Evolutionary conservation across 2,888 invertebrate genomes (phyloP), one percentile per base, ranked within the genome.

Genomic region (Lacanobia oleracea): DNA sequence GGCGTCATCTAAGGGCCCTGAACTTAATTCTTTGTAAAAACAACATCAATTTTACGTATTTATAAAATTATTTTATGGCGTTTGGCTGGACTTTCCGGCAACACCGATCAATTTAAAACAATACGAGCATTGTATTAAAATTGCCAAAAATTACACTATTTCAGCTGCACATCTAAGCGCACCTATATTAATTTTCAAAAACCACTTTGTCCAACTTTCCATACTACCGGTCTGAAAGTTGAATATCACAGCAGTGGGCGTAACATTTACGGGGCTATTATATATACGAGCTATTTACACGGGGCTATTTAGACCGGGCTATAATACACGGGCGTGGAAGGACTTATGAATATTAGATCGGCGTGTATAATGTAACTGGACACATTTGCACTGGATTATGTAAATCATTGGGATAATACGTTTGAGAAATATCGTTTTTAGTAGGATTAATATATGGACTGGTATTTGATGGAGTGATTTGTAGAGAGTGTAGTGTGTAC

Each of bases 371-470:
- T 85, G 79, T 82, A 81, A 81, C 82, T 77, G 75, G 81, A 77
- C 75, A 81, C 86, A 86, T 89, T 88, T 88, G 82, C 81, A 77
- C 70, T 60, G 77, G 83, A 84, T 88, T 87, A 88, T 87, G 88
- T 81, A 86, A 85, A 88, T 86, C 48, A 84, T 70, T 64, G 64
- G 76, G 57, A 67, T 79, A 23, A 56, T 63, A 59, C 43, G 50
- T 21, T 77, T 79, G 72, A 72, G 79, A 78, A 83, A 86, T 81
- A 79, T 53, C 65, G 45, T 43, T 71, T 70, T 45, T 21, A 64
- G 56, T 59, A 45, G 21, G 21, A 50, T 48, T 50, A 33, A 51
- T 43, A 62, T 56, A 16, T 61, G 12, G 16, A 40, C n/a, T 16
- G 45, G 50, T 43, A 21, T 51, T 21, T 40, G 14, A 56, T 62